These are phyloP conservation scores for Brachylomia viminalis DNA, from an alignment of 2,888 invertebrate genomes.

Conservation along the genomic window DNA sequence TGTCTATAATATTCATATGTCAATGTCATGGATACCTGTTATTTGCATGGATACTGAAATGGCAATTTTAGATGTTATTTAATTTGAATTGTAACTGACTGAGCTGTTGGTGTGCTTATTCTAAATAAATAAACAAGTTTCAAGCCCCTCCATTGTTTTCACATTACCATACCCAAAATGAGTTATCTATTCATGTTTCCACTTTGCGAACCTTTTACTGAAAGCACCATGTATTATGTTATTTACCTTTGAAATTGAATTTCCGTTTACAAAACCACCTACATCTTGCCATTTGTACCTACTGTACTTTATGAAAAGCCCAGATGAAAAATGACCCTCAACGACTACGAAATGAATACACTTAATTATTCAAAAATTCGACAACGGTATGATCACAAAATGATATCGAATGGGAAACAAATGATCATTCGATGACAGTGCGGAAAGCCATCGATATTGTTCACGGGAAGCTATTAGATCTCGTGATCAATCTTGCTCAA, in stretches of 20 bases:
- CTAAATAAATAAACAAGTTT: no score
- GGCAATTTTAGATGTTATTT: no score
- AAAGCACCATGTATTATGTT: constrained; percentile 22
- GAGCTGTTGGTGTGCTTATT: no score
- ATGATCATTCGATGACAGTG: constrained; percentile 59
- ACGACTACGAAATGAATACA: constrained; percentile 24
- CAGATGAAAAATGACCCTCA: constrained; percentile 1
- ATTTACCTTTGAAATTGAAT: constrained; percentile 28
- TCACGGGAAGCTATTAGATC: constrained; percentile 59
- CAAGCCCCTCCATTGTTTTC: constrained; percentile 35
- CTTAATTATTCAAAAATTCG: constrained; percentile 50
- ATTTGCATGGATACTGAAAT: no score
- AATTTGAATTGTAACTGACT: no score
- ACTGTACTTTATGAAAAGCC: constrained; percentile 18
- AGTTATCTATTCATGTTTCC: constrained; percentile 31
- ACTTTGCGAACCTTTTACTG: constrained; percentile 24
- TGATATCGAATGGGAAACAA: constrained; percentile 55
- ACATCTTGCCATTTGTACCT: constrained; percentile 17
- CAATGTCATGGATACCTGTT: no score
- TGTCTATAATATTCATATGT: no score
- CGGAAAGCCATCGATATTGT: constrained; percentile 58
- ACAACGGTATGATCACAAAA: constrained; percentile 51
- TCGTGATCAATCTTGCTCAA: constrained; percentile 61
- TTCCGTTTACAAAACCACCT: not conserved
- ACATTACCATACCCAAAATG: constrained; percentile 35